Conservation (phyloP, 1,140 invertebrate genomes). For the Drosophila santomea region DNA sequence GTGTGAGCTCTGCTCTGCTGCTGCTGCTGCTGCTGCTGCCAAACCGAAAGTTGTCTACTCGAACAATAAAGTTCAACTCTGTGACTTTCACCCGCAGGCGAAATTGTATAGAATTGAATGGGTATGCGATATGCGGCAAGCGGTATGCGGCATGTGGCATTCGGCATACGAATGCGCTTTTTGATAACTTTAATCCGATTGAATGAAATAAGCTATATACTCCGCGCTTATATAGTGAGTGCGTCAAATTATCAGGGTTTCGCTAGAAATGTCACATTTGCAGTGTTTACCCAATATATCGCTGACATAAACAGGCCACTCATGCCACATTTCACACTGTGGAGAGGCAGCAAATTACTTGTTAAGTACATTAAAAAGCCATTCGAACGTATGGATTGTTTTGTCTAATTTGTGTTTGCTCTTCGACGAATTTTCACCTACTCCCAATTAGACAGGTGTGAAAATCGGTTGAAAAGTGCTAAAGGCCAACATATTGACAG, state of each 20-base stretch:
- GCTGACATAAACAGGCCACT: conserved; percentile 4
- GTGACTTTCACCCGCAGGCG: neutral
- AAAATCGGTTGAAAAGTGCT: conserved; percentile 42
- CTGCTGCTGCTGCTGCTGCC: no score
- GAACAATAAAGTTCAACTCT: conserved; percentile 9
- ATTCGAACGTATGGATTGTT: conserved; percentile 24
- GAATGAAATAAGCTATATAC: neutral
- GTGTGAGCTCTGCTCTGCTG: neutral
- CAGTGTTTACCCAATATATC: conserved; percentile 14
- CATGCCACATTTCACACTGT: conserved; percentile 29
- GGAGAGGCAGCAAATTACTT: conserved; percentile 13
- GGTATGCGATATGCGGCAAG: neutral
- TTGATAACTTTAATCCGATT: conserved; percentile 4
- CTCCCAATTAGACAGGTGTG: conserved; percentile 26
- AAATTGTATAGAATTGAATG: conserved; percentile 1
- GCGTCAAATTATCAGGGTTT: conserved; percentile 10
- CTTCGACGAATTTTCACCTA: conserved; percentile 22
- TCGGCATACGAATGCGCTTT: neutral
- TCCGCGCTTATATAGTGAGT: neutral
- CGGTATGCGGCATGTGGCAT: neutral
- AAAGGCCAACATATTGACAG: conserved; percentile 43
- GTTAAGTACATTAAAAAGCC: conserved; percentile 23
- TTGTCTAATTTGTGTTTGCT: conserved; percentile 19
- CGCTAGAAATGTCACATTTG: conserved; percentile 15
- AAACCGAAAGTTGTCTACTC: conserved; percentile 8